These are phyloP conservation scores for Micrasema minimum DNA, from an alignment of 1,140 invertebrate species.

Conservation along the genomic window DNA sequence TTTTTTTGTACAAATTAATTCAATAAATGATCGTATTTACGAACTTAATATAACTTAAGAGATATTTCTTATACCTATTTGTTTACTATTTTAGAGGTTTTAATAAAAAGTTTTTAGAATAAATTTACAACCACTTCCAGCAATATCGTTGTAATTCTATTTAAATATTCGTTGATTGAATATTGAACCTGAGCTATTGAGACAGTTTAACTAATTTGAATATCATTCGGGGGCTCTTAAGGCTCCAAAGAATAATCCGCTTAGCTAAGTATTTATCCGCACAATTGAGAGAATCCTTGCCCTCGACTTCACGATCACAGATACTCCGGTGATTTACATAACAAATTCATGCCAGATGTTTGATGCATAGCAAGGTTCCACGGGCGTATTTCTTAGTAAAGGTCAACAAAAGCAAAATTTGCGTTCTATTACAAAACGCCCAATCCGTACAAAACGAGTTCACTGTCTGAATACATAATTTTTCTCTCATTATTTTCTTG, in stretches of 20 bases:
- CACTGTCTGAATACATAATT: constrained; percentile 53
- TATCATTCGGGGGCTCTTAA: neutral
- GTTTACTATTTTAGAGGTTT: too few relatives aligned
- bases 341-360: constrained; percentile 37
- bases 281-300: constrained; percentile 32
- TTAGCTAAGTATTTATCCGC: constrained; percentile 16
- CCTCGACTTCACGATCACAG: constrained; percentile 18
- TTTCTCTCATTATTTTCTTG: constrained; percentile 47
- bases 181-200: constrained; percentile 5
- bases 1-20: too few relatives aligned
- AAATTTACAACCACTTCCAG: too few relatives aligned
- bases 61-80: too few relatives aligned
- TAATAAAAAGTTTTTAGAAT: too few relatives aligned
- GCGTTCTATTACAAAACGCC: constrained; percentile 49
- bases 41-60: too few relatives aligned
- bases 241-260: constrained; percentile 30
- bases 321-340: constrained; percentile 30
- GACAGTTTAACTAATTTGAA: constrained; percentile 22
- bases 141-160: neutral
- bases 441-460: constrained; percentile 48
- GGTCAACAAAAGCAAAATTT: constrained; percentile 52
- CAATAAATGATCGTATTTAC: too few relatives aligned
- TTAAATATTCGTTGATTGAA: neutral
- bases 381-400: constrained; percentile 27
- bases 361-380: constrained; percentile 26